phyloP scores from a whole-genome alignment of 2,888 invertebrate species.

The Lithophane ornitopus region DNA sequence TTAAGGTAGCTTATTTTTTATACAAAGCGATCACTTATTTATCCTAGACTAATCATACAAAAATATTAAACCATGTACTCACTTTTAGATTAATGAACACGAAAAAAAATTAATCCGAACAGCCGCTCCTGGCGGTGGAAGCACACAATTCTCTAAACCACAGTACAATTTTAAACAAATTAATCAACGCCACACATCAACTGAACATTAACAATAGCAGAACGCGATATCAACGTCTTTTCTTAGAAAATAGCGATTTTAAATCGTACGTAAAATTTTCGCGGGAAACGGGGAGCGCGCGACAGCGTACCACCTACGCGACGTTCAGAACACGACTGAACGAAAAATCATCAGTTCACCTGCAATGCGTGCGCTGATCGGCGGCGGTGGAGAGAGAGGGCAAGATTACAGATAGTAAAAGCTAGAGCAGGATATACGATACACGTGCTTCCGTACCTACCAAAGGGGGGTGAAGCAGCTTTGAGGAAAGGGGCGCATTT shows the following conservation, averaged over 20 bases:
- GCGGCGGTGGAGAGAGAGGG: constrained; percentile 75
- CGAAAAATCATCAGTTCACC: constrained; percentile 79
- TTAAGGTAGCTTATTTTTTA: neutral
- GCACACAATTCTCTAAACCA: constrained; percentile 74
- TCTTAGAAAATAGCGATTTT: constrained; percentile 59
- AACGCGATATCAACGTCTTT: constrained; percentile 60
- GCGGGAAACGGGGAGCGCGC: constrained; percentile 81
- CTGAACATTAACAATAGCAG: constrained; percentile 72
- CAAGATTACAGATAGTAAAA: constrained; percentile 43
- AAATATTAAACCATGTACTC: constrained; percentile 59
- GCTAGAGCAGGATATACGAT: constrained; percentile 74
- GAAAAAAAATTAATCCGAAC: constrained; percentile 70
- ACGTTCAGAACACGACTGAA: constrained; percentile 80
- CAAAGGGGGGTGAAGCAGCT: constrained; percentile 81
- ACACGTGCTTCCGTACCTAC: constrained; percentile 85
- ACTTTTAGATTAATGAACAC: constrained; percentile 64
- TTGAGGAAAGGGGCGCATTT: constrained; percentile 86
- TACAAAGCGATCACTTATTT: neutral
- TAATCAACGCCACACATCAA: constrained; percentile 79
- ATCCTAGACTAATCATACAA: neutral
- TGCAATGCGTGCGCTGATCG: constrained; percentile 90
- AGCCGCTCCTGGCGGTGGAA: constrained; percentile 64
- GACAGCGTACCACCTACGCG: constrained; percentile 80
- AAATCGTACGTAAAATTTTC: constrained; percentile 81
- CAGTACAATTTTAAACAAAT: constrained; percentile 74